Evolutionary conservation across 2,797 vertebrate species (phyloP), one percentile per base, ranked within the genome.

Genomic region (Myotis myotis): DNA sequence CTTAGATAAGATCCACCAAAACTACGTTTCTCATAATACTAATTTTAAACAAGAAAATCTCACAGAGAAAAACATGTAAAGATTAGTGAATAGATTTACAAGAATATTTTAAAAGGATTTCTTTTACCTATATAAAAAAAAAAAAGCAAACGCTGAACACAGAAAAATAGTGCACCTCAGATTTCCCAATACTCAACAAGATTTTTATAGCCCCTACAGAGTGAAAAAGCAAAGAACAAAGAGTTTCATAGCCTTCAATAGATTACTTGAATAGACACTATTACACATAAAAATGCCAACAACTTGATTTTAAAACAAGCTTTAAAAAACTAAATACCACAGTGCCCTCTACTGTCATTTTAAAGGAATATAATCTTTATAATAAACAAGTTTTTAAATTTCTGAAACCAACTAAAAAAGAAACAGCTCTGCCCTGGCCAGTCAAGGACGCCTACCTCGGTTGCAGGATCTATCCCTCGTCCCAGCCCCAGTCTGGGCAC

Each of bases 261-360:
- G 36, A 41, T 51, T 70, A 55, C 41, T 12, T 90, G 33, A 94
- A 82, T 23, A 78, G 23, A 64, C 20, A 94, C 36, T 88, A 91
- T 53, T 47, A 94, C 47, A 95, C 74, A 88, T 76, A 95, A 95
- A 97, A 97, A 91, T 84, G 87, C 23, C 83, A 95, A 88, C 47
- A 92, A 70, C 22, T 62, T 95, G 79, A 95, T 90, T 79, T 93
- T 75, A 96, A 95, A 66, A 93, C 22, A 96, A 78, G 16, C 57
- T 68, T 85, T 53, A 22, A 44, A 95, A 97, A 97, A 87, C 22
- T 79, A 78, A 97, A 87, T 93, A 57, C 94, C 75, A 96, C 44
- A 98, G 95, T 98, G 97, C 98, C 64, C 98, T 98, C 98, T 98
- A 93, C 96, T n/a, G 98, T 82, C 47, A 68, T 60, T 91, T 95